A percentile compares a stretch with the other conserved stretches of the same genome.
Conservation (phyloP, 2,888 invertebrate species). For the Apodemia zela region DNA sequence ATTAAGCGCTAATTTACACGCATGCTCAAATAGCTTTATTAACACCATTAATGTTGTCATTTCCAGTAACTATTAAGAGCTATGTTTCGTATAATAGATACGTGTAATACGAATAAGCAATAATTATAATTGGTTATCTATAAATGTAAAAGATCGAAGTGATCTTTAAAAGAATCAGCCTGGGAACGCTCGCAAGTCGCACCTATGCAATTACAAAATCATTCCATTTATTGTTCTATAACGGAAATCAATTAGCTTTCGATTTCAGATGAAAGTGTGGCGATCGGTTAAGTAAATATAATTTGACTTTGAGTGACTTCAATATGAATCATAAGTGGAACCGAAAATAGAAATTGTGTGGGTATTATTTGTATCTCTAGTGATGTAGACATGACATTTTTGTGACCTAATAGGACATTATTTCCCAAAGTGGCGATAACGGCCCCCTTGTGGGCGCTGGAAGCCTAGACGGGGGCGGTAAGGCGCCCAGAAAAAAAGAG, state of each 20-base stretch:
- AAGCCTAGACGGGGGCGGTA: no score
- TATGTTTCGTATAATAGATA: not conserved
- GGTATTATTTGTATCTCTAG: no score
- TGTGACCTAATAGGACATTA: no score
- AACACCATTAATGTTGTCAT: not conserved
- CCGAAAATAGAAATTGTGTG: not conserved
- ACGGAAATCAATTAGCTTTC: slow-evolving; percentile 32
- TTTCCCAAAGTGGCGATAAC: no score
- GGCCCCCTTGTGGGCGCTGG: no score
- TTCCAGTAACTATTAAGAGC: not conserved
- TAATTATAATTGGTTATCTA: slow-evolving; percentile 21
- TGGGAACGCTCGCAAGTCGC: not conserved
- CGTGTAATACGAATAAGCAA: slow-evolving; percentile 3
- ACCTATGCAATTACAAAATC: slow-evolving; percentile 24
- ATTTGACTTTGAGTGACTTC: slow-evolving; percentile 2
- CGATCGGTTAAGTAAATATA: slow-evolving; percentile 7
- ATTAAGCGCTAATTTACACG: no score
- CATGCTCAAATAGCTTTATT: no score
- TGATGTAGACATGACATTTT: no score
- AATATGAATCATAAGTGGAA: not conserved
- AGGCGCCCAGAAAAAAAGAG: no score
- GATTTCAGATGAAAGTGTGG: slow-evolving; percentile 18
- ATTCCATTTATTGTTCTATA: slow-evolving; percentile 29
- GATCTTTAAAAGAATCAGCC: not conserved
- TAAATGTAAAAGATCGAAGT: slow-evolving; percentile 14